A percentile compares a stretch with the other conserved stretches of the same genome.
Evolutionary conservation across 1,140 invertebrate genomes (phyloP).

Genomic region (Mercenaria mercenaria): DNA sequence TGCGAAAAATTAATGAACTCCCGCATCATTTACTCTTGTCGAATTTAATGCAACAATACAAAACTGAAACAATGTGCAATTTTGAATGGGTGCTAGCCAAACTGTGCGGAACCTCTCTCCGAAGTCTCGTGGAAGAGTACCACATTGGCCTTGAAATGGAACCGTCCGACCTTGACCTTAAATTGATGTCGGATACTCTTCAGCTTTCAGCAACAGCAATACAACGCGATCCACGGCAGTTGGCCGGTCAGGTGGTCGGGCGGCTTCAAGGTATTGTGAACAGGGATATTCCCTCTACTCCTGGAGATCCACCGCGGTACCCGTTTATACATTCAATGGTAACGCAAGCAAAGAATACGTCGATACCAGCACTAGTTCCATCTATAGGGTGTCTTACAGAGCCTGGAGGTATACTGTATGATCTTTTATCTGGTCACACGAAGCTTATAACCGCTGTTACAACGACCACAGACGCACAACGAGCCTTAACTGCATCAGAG

Average conservation of each 20-base stretch:
- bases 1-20: slow-evolving; percentile 93
- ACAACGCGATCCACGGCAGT: slow-evolving; percentile 96
- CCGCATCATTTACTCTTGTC: slow-evolving; percentile 93
- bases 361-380: slow-evolving; percentile 81
- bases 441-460: slow-evolving; percentile 82
- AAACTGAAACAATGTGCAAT: slow-evolving; percentile 97
- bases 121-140: slow-evolving; percentile 96
- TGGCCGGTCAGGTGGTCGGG: slow-evolving; percentile 97
- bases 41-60: slow-evolving; percentile 95
- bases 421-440: slow-evolving; percentile 83
- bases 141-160: slow-evolving; percentile 93
- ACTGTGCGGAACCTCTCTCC: slow-evolving; percentile 96
- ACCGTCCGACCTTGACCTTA: slow-evolving; percentile 95
- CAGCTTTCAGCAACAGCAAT: slow-evolving; percentile 90
- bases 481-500: slow-evolving; percentile 80
- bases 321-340: slow-evolving; percentile 79
- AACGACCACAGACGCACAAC: slow-evolving; percentile 81
- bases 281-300: slow-evolving; percentile 77
- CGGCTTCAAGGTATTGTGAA: slow-evolving; percentile 88
- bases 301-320: slow-evolving; percentile 81
- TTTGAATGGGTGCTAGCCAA: slow-evolving; percentile 99
- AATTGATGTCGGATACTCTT: slow-evolving; percentile 96
- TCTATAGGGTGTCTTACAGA: slow-evolving; percentile 82
- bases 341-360: slow-evolving; percentile 76
- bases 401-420: slow-evolving; percentile 83